Evolutionary conservation across 2,888 invertebrate species (phyloP), one percentile per base, ranked within the genome.

Genomic region (Stomorhina lunata): DNA sequence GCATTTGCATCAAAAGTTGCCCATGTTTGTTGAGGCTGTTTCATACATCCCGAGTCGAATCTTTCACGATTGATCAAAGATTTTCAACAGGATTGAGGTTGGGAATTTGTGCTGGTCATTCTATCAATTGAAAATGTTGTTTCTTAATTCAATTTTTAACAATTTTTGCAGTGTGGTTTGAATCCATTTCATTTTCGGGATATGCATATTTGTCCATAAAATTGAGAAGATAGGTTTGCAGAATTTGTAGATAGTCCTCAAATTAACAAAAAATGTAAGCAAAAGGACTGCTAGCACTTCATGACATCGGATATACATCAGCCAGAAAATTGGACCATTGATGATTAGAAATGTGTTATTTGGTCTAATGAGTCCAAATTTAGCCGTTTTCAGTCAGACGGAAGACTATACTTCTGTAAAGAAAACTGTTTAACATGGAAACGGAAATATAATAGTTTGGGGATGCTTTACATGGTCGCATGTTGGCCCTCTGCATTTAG

Each of bases 341-440:
- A 53, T 32, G 32, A 53, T 53, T 61, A 25, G 61, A 61, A 61
- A 61, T 43, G 43, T 12, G 61, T 61, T 43, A 72, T 79, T 22
- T 81, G 71, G 78, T 77, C 73, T 12, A 77, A 84, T 48, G 50
- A 83, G 32, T 80, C 84, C 25, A 57, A 69, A 69, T 69, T 69
- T 37, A 73, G 45, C 22, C 48, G 45, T 59, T 72, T 59, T 17
- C 59, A 72, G 37, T 73, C 63, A 7, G 48, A 61, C 12, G 73
- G 63, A 17, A 63, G 63, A 34, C 50, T 53, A 22, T 37, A 34
- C 22, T 37, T 29, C 29, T 37, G 63, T 32, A 53, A 71, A 29
- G 40, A 32, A 22, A 61, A 61, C 61, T 25, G 43, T 61, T 40
- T 43, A 61, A 25, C 61, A 61, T 43, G 59, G 45, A 15, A 17